Conservation (phyloP, 2,113 vertebrate genomes). For the Pardalotus punctatus region DNA sequence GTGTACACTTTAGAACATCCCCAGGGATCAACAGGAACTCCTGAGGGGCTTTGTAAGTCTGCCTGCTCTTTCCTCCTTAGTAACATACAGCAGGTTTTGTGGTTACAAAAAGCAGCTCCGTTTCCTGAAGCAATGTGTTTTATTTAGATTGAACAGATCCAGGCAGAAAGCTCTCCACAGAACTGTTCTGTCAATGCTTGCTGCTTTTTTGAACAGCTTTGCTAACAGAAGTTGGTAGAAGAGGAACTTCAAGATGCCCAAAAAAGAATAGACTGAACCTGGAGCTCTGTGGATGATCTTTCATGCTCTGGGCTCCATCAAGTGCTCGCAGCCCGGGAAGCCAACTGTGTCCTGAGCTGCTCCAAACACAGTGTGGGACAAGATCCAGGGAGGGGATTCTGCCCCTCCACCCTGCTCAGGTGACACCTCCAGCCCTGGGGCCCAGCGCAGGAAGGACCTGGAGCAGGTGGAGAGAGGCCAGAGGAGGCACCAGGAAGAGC, state of each 20-base stretch:
- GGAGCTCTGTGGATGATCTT: background rate
- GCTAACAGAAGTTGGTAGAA: background rate
- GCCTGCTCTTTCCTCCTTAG: background rate
- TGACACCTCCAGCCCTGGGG: background rate
- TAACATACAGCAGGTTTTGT: background rate
- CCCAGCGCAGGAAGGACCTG: background rate
- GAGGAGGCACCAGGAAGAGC: fast-evolving
- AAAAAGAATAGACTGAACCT: background rate
- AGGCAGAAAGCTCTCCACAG: background rate
- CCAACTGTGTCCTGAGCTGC: background rate
- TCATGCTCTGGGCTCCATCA: background rate
- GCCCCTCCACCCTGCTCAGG: background rate
- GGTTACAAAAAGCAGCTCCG: background rate
- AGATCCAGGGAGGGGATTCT: background rate
- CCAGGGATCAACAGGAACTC: background rate
- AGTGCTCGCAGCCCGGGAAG: background rate
- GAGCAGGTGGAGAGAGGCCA: background rate
- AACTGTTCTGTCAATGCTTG: background rate
- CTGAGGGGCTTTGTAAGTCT: background rate
- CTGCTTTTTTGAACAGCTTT: background rate
- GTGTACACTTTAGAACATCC: background rate
- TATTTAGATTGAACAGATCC: background rate
- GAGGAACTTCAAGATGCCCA: background rate
- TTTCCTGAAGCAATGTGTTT: background rate
- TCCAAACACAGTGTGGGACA: background rate